These are phyloP conservation scores for Arothron firmamentum DNA, from an alignment of 2,113 vertebrate species.

Conservation along the genomic window DNA sequence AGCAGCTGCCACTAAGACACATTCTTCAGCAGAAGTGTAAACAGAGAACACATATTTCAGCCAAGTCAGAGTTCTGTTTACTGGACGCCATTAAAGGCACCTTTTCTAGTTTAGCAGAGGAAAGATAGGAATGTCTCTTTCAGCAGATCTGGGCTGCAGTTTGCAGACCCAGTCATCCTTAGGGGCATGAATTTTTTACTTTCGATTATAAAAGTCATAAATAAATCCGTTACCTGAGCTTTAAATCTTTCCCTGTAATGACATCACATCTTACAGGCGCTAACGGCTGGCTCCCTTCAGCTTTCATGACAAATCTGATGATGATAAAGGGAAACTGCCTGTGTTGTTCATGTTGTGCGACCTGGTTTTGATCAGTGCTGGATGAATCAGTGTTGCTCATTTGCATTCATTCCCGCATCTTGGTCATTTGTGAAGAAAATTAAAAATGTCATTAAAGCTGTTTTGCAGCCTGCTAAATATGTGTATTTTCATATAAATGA, in stretches of 20 bases:
- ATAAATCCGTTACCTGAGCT: background rate
- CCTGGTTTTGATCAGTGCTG: conserved; percentile 23
- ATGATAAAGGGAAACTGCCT: conserved; percentile 15
- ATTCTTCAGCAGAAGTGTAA: conserved; percentile 47
- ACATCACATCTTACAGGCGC: background rate
- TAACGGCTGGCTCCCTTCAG: background rate
- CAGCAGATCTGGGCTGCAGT: background rate
- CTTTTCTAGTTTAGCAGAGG: conserved; percentile 29
- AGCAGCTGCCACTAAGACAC: conserved; percentile 20
- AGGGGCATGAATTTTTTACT: background rate
- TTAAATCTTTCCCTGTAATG: background rate
- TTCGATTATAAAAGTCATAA: background rate
- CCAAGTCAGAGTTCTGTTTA: conserved; percentile 23
- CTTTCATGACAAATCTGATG: conserved; percentile 12
- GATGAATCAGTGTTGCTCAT: conserved; percentile 1
- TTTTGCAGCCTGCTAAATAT: conserved; percentile 18
- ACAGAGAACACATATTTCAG: conserved; percentile 28
- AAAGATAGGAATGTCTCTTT: conserved; percentile 41
- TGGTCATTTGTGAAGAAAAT: conserved; percentile 40
- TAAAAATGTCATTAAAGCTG: conserved; percentile 31
- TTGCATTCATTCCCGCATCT: conserved; percentile 48
- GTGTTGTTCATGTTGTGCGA: conserved; percentile 1
- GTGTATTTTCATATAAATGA: background rate
- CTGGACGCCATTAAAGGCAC: conserved; percentile 31
- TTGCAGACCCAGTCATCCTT: too few species aligned